phyloP scores from a whole-genome alignment of 2,888 invertebrate genomes.

The Hypselothyrea guttata region DNA sequence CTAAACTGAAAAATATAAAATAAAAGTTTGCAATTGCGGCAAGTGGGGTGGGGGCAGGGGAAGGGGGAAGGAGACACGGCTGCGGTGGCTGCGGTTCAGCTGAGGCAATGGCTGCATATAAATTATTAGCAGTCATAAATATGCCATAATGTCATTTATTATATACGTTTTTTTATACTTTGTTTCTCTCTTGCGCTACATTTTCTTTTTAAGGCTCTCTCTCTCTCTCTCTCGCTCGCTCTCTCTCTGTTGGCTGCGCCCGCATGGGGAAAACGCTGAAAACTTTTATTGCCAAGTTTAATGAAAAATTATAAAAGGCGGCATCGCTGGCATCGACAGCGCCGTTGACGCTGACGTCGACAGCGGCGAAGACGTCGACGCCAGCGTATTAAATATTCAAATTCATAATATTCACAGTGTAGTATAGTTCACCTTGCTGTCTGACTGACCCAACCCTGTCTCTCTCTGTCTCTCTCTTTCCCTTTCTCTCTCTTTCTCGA shows the following conservation, averaged over 20 bases:
- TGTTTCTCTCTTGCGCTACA: constrained; percentile 36
- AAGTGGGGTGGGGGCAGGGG: constrained; percentile 17
- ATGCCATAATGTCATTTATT: constrained; percentile 77
- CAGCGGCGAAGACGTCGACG: constrained; percentile 14
- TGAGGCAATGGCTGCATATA: constrained; percentile 65
- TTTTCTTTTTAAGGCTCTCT: constrained; percentile 53
- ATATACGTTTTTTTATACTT: constrained; percentile 66
- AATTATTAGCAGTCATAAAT: constrained; percentile 77
- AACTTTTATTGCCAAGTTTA: constrained; percentile 80
- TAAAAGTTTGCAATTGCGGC: constrained; percentile 47
- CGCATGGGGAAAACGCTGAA: constrained; percentile 66
- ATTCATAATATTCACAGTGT: constrained; percentile 54
- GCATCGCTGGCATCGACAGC: constrained; percentile 46
- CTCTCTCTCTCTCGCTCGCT: constrained; percentile 1
- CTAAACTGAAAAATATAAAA: constrained; percentile 29
- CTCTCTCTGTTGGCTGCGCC: too few relatives aligned
- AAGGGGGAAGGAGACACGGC: constrained; percentile 8
- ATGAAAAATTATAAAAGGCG: constrained; percentile 79
- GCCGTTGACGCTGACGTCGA: constrained; percentile 10
- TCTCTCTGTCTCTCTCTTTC: constrained; percentile 12
- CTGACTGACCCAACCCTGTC: constrained; percentile 10
- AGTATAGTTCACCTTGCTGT: constrained; percentile 68
- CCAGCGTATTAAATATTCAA: constrained; percentile 62
- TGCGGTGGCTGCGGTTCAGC: constrained; percentile 12
- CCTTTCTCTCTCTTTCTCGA: neutral